phyloP scores from a whole-genome alignment of 2,797 vertebrate species.

The Phrynocephalus guinanensis region DNA sequence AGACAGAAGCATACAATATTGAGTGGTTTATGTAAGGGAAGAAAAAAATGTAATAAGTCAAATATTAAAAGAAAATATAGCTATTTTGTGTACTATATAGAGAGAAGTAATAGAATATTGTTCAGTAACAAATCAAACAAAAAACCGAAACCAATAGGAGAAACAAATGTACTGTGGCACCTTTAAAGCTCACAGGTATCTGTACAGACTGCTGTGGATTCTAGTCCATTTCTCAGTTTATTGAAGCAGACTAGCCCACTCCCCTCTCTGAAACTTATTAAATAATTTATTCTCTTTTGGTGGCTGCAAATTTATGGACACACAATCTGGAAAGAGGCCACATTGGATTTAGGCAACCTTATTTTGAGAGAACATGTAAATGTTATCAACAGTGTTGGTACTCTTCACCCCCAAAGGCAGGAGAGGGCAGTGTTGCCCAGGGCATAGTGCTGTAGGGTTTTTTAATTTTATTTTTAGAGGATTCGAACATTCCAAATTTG shows the following conservation, averaged over 20 bases:
- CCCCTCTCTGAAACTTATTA: too few species aligned
- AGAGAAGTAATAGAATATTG: too few species aligned
- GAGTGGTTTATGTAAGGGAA: too few species aligned
- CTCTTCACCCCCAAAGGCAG: constrained; percentile 34
- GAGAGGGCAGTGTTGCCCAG: constrained; percentile 63
- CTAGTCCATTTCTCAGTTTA: too few species aligned
- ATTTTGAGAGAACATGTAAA: background rate
- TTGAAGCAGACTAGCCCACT: too few species aligned
- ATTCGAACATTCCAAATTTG: background rate
- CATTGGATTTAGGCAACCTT: background rate
- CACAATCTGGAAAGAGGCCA: background rate
- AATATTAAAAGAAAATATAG: background rate
- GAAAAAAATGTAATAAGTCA: background rate
- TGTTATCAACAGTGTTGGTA: rapidly evolving
- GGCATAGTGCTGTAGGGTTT: constrained; percentile 1
- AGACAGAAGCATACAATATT: background rate
- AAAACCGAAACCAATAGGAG: too few species aligned
- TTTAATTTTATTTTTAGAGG: background rate
- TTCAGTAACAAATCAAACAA: too few species aligned
- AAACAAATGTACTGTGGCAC: too few species aligned
- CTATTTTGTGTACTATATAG: too few species aligned
- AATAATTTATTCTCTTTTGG: background rate
- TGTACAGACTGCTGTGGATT: too few species aligned
- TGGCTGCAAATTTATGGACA: background rate
- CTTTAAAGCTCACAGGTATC: too few species aligned